A percentile compares a stretch with the other conserved stretches of the same genome.
Evolutionary conservation across 2,888 invertebrate species (phyloP).

Genomic region (Diogma glabrata): DNA sequence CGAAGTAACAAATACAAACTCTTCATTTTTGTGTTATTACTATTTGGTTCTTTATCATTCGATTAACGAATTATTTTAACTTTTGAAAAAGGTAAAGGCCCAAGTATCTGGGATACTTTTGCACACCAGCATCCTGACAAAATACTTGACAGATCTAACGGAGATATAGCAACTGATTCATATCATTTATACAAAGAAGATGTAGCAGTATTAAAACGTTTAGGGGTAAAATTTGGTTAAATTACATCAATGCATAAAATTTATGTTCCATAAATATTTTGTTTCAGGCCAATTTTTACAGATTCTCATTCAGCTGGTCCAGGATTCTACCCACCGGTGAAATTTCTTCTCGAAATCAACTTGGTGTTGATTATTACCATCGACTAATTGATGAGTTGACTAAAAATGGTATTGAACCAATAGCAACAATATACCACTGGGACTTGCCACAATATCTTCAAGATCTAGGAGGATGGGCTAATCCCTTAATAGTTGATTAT

Average conservation of each 20-base stretch:
- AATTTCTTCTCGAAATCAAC: constrained; percentile 32
- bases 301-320: neutral
- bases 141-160: constrained; percentile 36
- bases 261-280: too few species aligned
- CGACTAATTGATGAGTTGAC: neutral
- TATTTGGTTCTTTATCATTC: too few species aligned
- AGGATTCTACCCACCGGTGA: constrained; percentile 48
- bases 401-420: constrained; percentile 42
- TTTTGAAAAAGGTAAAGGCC: constrained; percentile 39
- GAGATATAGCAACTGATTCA: constrained; percentile 44
- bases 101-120: constrained; percentile 37
- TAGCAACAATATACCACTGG: constrained; percentile 46
- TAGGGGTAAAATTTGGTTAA: too few species aligned
- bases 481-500: constrained; percentile 36
- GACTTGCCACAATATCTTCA: constrained; percentile 43
- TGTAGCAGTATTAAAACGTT: constrained; percentile 39
- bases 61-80: too few species aligned
- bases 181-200: constrained; percentile 44
- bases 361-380: constrained; percentile 1
- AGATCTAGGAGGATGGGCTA: constrained; percentile 42
- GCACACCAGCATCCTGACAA: constrained; percentile 21
- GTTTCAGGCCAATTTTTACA: constrained; percentile 19
- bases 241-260: too few species aligned
- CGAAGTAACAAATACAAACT: too few species aligned
- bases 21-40: too few species aligned